Conservation (phyloP, 2,113 vertebrate genomes). For the Meleagris gallopavo region DNA sequence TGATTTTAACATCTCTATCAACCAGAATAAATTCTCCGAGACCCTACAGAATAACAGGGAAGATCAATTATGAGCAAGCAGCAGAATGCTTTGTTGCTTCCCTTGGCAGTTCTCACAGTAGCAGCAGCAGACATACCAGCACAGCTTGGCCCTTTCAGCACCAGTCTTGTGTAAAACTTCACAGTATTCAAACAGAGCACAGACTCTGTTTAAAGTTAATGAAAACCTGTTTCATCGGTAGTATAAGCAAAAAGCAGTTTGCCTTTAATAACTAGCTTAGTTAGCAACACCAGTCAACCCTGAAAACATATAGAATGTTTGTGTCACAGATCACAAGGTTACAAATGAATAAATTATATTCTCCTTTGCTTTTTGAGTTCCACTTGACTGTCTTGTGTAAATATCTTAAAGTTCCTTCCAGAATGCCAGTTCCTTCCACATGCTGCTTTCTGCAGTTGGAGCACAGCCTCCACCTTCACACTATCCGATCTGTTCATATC, state of each 20-base stretch:
- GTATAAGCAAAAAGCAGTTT: background rate
- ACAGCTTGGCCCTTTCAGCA: background rate
- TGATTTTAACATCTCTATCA: constrained; percentile 92
- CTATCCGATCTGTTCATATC: background rate
- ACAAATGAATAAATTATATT: background rate
- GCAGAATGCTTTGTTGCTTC: background rate
- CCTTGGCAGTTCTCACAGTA: background rate
- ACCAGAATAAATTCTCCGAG: constrained; percentile 95
- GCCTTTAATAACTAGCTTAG: background rate
- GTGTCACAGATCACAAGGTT: background rate
- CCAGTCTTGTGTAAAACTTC: background rate
- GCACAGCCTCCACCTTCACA: background rate
- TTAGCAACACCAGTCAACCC: background rate
- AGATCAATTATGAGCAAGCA: background rate
- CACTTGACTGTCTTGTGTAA: background rate
- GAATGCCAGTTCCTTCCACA: background rate
- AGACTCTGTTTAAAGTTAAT: background rate
- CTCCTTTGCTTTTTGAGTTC: background rate
- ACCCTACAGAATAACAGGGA: constrained; percentile 75
- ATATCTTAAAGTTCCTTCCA: background rate
- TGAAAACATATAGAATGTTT: background rate
- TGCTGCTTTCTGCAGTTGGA: background rate
- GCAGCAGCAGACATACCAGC: background rate
- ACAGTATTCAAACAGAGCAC: background rate
- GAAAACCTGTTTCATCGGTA: background rate